phyloP scores from a whole-genome alignment of 2,797 vertebrate genomes.

The Crocidura indochinensis region DNA sequence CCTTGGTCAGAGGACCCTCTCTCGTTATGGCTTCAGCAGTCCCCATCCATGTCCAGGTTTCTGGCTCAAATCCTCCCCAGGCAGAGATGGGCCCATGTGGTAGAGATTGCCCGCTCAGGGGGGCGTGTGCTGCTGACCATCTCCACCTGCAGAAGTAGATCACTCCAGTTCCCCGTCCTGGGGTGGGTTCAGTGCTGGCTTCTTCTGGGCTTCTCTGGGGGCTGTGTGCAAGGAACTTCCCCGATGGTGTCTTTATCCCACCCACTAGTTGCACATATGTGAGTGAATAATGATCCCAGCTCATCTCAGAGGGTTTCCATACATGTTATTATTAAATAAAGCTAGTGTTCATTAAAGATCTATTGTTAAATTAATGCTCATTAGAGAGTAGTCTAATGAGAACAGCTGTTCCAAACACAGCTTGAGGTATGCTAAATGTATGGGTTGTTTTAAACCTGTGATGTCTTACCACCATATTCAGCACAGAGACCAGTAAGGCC shows the following conservation, averaged over 20 bases:
- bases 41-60: neutral
- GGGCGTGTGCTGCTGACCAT: neutral
- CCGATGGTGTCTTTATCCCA: neutral
- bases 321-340: neutral
- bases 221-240: too few species aligned
- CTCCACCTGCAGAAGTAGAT: neutral
- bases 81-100: neutral
- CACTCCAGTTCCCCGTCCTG: neutral
- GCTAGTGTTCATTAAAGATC: neutral
- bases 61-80: neutral
- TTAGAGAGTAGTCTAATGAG: too few species aligned
- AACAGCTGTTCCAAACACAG: neutral
- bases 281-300: neutral
- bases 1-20: neutral
- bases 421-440: neutral
- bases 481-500: neutral
- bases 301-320: neutral
- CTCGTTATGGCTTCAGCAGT: fast-evolving
- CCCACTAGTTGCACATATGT: too few species aligned
- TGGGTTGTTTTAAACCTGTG: neutral
- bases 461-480: neutral
- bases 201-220: neutral
- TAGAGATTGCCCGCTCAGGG: neutral
- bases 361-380: neutral
- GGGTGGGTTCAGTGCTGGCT: neutral